Evolutionary conservation across 2,888 invertebrate species (phyloP).

Genomic region (Hirtodrosophila confusa): DNA sequence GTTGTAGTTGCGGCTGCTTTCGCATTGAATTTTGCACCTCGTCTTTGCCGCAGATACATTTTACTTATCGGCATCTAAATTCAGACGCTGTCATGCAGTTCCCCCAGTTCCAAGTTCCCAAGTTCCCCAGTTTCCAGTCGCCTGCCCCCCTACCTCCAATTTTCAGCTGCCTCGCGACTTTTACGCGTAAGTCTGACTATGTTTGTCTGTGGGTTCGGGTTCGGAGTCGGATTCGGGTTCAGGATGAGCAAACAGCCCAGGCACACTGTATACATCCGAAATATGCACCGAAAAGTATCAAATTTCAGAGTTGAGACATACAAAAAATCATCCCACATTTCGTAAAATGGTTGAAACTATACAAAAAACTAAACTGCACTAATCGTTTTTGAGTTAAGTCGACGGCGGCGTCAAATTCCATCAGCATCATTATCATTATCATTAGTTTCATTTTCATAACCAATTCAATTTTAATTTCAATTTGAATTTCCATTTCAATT

Average conservation of each 20-base stretch:
- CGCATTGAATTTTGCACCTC: slow-evolving; percentile 79
- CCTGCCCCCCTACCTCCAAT: not conserved
- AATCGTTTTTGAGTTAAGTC: slow-evolving; percentile 44
- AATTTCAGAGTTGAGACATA: slow-evolving; percentile 49
- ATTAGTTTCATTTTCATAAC: not conserved
- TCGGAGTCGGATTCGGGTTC: slow-evolving; percentile 5
- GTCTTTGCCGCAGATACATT: slow-evolving; percentile 72
- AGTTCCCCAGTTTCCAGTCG: slow-evolving; percentile 7
- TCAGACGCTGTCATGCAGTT: slow-evolving; percentile 67
- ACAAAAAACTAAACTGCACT: slow-evolving; percentile 30
- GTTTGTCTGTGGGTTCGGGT: slow-evolving; percentile 15
- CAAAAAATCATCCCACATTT: not conserved
- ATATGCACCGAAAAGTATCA: slow-evolving; percentile 63
- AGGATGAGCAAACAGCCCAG: slow-evolving; percentile 35
- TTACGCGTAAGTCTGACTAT: slow-evolving; percentile 16
- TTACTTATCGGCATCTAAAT: slow-evolving; percentile 79
- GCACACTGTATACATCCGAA: slow-evolving; percentile 7
- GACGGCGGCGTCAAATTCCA: slow-evolving; percentile 38
- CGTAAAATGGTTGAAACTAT: slow-evolving; percentile 12
- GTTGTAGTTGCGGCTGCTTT: slow-evolving; percentile 54
- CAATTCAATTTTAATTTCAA: not conserved
- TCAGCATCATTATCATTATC: slow-evolving; percentile 2
- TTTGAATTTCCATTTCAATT: slow-evolving; percentile 17
- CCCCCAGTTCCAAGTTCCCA: slow-evolving; percentile 11
- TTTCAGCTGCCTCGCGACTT: not conserved